A percentile compares a stretch with the other conserved stretches of the same genome.
phyloP scores from a whole-genome alignment of 2,113 vertebrate species.

The Melanocharis versteri region DNA sequence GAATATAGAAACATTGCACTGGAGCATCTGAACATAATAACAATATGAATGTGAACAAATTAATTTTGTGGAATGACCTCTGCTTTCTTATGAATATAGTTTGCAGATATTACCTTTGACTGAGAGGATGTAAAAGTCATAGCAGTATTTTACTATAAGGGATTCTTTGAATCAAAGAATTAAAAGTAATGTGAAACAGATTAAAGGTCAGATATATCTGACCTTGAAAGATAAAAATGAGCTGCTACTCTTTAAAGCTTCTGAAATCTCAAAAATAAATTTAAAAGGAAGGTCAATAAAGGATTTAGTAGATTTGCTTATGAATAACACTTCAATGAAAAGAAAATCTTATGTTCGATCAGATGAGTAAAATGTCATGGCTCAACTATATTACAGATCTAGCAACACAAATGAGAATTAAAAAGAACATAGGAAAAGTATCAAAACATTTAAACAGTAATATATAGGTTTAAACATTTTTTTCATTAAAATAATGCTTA shows the following conservation, averaged over 20 bases:
- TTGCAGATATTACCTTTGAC: background rate
- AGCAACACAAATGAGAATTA: background rate
- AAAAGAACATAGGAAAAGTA: background rate
- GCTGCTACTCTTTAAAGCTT: background rate
- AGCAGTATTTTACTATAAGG: background rate
- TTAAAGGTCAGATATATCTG: background rate
- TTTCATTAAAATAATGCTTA: background rate
- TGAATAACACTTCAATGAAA: background rate
- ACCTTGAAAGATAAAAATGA: background rate
- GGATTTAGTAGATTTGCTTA: background rate
- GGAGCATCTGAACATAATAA: background rate
- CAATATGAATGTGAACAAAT: background rate
- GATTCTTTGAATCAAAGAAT: constrained; percentile 6
- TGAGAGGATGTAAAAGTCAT: background rate
- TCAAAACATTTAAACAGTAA: background rate
- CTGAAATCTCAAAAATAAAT: background rate
- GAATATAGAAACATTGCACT: background rate
- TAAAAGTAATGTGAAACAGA: background rate
- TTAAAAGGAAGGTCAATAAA: background rate
- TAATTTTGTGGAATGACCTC: background rate
- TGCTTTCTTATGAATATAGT: background rate
- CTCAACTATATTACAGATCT: background rate
- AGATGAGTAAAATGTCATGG: background rate
- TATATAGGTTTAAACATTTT: background rate
- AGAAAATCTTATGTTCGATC: background rate